Percentiles rank a stretch among this genome's conserved stretches.
Evolutionary conservation across 2,797 vertebrate genomes (phyloP).

Genomic region (Craterocephalus amniculus): DNA sequence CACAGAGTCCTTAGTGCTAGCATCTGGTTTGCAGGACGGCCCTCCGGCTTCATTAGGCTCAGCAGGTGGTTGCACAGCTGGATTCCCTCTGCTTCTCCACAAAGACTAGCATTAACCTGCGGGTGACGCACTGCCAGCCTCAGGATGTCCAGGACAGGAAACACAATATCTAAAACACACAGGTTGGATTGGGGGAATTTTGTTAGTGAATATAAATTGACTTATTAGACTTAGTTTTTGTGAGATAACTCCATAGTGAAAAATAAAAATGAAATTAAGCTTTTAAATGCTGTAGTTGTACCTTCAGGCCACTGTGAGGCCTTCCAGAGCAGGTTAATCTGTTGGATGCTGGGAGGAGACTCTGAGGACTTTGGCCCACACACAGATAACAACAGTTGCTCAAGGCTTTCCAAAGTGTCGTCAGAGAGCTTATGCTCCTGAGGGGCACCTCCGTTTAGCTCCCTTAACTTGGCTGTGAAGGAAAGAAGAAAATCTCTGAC

Average conservation of each 20-base stretch:
- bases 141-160: conserved; percentile 96
- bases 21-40: conserved; percentile 95
- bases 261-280: too few species aligned
- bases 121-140: conserved; percentile 94
- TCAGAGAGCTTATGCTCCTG: conserved; percentile 89
- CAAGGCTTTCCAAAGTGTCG: conserved; percentile 86
- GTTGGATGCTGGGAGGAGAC: conserved; percentile 84
- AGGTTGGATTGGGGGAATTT: background rate
- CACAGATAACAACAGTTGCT: conserved; percentile 85
- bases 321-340: conserved; percentile 92
- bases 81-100: conserved; percentile 89
- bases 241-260: too few species aligned
- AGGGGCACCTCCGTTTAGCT: conserved; percentile 88
- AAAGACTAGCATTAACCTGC: conserved; percentile 92
- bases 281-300: conserved; percentile 56
- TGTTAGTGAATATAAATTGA: background rate
- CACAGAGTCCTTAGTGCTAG: conserved; percentile 94
- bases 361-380: conserved; percentile 78
- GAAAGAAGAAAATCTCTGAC: conserved; percentile 11
- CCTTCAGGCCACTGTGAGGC: conserved; percentile 96
- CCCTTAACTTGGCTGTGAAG: conserved; percentile 91
- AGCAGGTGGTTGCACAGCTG: conserved; percentile 92
- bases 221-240: background rate
- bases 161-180: conserved; percentile 89
- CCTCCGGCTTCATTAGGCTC: conserved; percentile 89